These are phyloP conservation scores for Formica aserva DNA, from an alignment of 2,888 invertebrate genomes.

Conservation along the genomic window DNA sequence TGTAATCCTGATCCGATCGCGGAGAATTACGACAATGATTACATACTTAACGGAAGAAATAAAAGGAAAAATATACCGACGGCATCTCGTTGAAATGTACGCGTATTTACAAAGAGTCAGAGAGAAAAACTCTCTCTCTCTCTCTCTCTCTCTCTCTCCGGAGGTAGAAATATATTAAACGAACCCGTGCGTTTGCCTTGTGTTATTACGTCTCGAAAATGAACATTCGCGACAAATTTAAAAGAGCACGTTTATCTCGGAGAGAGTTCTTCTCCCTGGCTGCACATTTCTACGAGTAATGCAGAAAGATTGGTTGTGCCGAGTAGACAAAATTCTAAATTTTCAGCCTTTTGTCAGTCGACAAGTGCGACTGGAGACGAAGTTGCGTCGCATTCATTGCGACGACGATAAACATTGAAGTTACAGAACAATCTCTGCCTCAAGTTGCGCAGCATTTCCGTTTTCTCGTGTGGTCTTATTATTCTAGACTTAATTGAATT, in stretches of 20 bases:
- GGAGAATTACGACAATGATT: slow-evolving; percentile 40
- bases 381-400: slow-evolving; percentile 27
- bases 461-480: slow-evolving; percentile 19
- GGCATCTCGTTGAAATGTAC: neutral
- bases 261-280: neutral
- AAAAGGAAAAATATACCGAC: slow-evolving; percentile 5
- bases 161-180: neutral
- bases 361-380: slow-evolving; percentile 24
- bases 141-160: neutral
- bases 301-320: neutral
- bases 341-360: slow-evolving; percentile 32
- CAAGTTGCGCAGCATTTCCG: slow-evolving; percentile 13
- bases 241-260: slow-evolving; percentile 1
- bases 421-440: slow-evolving; percentile 30
- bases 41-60: slow-evolving; percentile 14
- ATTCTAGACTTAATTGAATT: slow-evolving; percentile 40
- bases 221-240: slow-evolving; percentile 16
- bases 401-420: slow-evolving; percentile 50
- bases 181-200: neutral
- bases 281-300: neutral
- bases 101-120: neutral
- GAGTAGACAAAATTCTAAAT: slow-evolving; percentile 36
- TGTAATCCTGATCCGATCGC: slow-evolving; percentile 39
- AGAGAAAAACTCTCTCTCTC: neutral
- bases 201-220: slow-evolving; percentile 10